phyloP scores from a whole-genome alignment of 2,797 vertebrate species.

The Podargus strigoides region DNA sequence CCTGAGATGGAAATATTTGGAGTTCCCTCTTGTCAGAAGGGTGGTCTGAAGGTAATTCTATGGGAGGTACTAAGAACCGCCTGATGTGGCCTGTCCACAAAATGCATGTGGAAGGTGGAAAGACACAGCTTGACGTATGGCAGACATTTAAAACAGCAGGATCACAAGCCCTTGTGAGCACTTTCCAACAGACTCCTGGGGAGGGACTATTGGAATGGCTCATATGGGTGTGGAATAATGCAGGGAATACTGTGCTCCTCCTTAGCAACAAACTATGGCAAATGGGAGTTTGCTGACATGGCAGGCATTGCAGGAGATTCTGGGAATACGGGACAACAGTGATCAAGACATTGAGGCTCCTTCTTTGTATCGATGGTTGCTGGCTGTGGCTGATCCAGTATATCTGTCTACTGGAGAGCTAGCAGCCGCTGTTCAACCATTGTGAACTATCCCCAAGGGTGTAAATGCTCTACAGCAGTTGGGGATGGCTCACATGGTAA shows the following conservation, averaged over 20 bases:
- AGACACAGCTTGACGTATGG: neutral
- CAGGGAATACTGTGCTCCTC: neutral
- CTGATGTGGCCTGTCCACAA: too few species aligned
- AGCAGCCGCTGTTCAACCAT: neutral
- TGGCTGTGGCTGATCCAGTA: neutral
- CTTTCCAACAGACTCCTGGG: neutral
- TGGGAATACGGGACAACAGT: neutral
- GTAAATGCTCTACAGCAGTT: neutral
- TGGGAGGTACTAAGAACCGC: neutral
- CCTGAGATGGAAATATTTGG: neutral
- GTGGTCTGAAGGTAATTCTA: neutral
- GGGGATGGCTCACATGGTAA: neutral
- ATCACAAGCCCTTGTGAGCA: neutral
- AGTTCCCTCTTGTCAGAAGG: neutral
- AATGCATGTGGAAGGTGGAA: neutral
- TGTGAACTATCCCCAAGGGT: neutral
- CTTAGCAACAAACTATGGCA: neutral
- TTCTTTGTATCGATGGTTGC: neutral
- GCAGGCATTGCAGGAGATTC: neutral
- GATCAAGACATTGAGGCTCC: neutral
- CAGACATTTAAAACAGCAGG: neutral
- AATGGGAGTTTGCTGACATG: neutral
- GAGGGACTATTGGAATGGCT: neutral
- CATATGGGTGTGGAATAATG: neutral
- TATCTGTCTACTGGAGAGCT: neutral